Base-by-base conservation (phyloP, 1,140 invertebrate genomes). In the Daktulosphaira vitifoliae region DNA sequence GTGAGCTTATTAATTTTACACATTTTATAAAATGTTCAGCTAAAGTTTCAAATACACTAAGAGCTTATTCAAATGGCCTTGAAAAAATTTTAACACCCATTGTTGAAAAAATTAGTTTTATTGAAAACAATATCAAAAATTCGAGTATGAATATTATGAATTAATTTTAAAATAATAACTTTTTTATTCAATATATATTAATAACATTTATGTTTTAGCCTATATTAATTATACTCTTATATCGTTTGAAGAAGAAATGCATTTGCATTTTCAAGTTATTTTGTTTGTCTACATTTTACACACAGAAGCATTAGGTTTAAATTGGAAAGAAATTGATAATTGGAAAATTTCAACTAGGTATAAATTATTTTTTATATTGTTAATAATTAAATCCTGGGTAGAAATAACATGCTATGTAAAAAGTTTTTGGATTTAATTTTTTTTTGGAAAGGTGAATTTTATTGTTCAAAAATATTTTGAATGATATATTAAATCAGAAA, bases 221-320 rank as follows among this genome's bases (percentile, higher is more conserved):
- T 33, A 33, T 11, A 5, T 11, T 6, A 33, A 33, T 11, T 6
- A 11, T 6, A 33, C 56, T 18, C 13, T 62, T 46, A 46, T 62
- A 46, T 62, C 56, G 22, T 62, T 62, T 48, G 56, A 62, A 62
- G 11, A 62, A 62, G 56, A 62, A 46, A 62, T 62, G 42, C 20
- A 46, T 15, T 23, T 46, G 56, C 13, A 62, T 48, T 48, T 48
- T 29, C 42, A 62, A 22, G 29, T 62, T 26, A 16, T 62, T 62
- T 62, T 39, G n/a, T 62, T 8, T 48, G 42, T 48, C 46, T 33
- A 48, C 20, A 29, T 39, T n/a, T 13, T 62, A 11, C 56, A 62
- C 29, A 33, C 25, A 29, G 46, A 62, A 48, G 56, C 42, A 11
- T 33, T 62, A 44, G 29, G 18, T 33, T 46, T 11, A 20, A 62